These are phyloP conservation scores for Pseudochirops cupreus DNA, from an alignment of 2,797 vertebrate species.

Conservation along the genomic window DNA sequence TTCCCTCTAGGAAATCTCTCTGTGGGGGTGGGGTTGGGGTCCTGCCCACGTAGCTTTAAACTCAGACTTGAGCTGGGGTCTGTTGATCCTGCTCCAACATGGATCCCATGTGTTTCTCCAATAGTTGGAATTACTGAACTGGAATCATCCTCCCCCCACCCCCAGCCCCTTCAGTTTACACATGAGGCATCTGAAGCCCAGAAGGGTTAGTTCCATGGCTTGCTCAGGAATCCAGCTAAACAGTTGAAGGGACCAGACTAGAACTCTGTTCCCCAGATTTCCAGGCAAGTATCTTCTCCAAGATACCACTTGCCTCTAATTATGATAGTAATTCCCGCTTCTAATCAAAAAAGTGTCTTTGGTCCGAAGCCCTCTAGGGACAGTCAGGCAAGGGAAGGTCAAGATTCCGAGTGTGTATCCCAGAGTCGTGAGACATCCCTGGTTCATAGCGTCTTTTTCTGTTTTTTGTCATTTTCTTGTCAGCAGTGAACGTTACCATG, in stretches of 20 bases:
- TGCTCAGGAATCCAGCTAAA: not conserved
- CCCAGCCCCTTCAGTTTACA: too few species aligned
- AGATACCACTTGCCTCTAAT: not conserved
- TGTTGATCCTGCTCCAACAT: not conserved
- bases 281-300: not conserved
- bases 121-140: not conserved
- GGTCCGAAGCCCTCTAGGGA: not conserved
- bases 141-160: not conserved
- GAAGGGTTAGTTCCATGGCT: not conserved
- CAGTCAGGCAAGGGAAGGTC: not conserved
- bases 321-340: not conserved
- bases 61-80: not conserved
- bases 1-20: not conserved
- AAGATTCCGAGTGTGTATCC: constrained; percentile 56
- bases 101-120: not conserved
- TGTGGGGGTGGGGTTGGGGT: not conserved
- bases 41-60: not conserved
- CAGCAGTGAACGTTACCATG: not conserved
- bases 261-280: not conserved
- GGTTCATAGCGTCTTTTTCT: not conserved
- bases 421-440: not conserved
- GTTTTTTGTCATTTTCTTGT: constrained; percentile 63
- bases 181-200: not conserved
- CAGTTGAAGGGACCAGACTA: not conserved
- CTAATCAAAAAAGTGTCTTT: not conserved